These are phyloP conservation scores for Melitaea cinxia DNA, from an alignment of 1,140 invertebrate species.

Conservation along the genomic window DNA sequence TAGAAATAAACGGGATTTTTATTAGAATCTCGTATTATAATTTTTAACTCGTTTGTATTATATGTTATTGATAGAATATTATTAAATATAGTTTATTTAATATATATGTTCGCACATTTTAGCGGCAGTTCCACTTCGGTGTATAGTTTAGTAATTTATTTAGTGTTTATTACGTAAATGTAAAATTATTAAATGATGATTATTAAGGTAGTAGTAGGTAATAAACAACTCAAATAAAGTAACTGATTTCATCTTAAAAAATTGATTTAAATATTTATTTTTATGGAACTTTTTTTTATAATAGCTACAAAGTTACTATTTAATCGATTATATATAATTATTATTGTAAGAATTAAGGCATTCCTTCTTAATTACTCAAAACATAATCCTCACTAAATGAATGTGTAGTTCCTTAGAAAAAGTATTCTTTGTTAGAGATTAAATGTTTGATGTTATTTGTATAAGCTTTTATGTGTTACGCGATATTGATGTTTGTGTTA, in stretches of 20 bases:
- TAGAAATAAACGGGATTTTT: conserved; percentile 14
- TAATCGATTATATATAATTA: background rate
- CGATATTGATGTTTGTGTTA: conserved; percentile 33
- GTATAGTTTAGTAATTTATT: conserved; percentile 23
- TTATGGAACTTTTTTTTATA: background rate
- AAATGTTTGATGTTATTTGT: conserved; percentile 68
- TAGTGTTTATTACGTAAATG: conserved; percentile 7
- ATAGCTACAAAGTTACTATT: background rate
- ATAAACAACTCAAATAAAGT: conserved; percentile 2
- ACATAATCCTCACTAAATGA: conserved; percentile 33
- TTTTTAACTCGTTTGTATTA: conserved; percentile 1
- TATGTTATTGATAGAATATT: background rate
- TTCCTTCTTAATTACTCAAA: conserved; percentile 12
- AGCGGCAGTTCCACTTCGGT: conserved; percentile 15
- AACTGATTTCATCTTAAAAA: background rate
- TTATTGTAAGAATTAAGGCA: conserved; percentile 1
- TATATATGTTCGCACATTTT: conserved; percentile 21
- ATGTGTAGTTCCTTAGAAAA: conserved; percentile 54
- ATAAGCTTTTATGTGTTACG: conserved; percentile 54
- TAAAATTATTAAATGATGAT: conserved; percentile 2
- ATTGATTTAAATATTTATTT: background rate
- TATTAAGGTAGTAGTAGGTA: conserved; percentile 19
- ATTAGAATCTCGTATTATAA: background rate
- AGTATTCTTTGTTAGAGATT: conserved; percentile 62
- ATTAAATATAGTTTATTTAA: background rate